These are phyloP conservation scores for Dyspetes luteomarginatus DNA, from an alignment of 2,888 invertebrate genomes.

Conservation along the genomic window DNA sequence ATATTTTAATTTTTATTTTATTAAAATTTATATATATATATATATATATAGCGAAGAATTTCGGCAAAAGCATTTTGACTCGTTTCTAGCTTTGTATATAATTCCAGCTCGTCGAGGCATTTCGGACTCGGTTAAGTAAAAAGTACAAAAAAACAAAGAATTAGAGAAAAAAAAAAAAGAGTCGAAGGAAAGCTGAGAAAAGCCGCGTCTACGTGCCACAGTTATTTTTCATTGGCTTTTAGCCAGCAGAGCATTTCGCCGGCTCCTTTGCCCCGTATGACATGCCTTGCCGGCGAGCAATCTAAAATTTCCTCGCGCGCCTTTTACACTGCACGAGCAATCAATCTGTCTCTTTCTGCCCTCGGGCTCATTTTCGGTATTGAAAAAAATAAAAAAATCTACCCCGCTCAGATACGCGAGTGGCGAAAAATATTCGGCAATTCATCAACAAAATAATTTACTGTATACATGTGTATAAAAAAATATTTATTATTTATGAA, in stretches of 20 bases:
- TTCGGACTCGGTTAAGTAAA: slow-evolving; percentile 70
- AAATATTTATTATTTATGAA: background rate
- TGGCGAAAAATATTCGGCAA: background rate
- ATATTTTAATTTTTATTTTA: no score
- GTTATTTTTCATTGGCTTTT: slow-evolving; percentile 63
- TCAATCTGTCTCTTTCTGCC: slow-evolving; percentile 47
- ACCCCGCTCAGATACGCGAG: background rate
- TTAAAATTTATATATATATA: no score
- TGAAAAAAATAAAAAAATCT: slow-evolving; percentile 7
- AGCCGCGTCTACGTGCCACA: slow-evolving; percentile 62
- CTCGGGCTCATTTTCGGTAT: slow-evolving; percentile 22
- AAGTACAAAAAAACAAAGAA: slow-evolving; percentile 71
- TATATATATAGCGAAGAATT: no score
- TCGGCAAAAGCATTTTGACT: slow-evolving; percentile 32
- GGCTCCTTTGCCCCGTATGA: slow-evolving; percentile 40
- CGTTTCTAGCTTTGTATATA: slow-evolving; percentile 16
- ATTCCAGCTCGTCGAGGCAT: slow-evolving; percentile 37
- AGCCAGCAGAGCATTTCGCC: slow-evolving; percentile 42
- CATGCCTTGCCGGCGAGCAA: slow-evolving; percentile 6
- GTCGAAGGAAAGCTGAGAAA: slow-evolving; percentile 54
- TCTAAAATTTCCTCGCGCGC: background rate
- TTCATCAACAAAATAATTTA: background rate
- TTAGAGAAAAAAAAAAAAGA: slow-evolving; percentile 51
- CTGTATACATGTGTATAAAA: background rate
- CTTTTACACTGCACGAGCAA: slow-evolving; percentile 36